Evolutionary conservation across 2,797 vertebrate genomes (phyloP).

Genomic region (Harpagifer antarcticus): DNA sequence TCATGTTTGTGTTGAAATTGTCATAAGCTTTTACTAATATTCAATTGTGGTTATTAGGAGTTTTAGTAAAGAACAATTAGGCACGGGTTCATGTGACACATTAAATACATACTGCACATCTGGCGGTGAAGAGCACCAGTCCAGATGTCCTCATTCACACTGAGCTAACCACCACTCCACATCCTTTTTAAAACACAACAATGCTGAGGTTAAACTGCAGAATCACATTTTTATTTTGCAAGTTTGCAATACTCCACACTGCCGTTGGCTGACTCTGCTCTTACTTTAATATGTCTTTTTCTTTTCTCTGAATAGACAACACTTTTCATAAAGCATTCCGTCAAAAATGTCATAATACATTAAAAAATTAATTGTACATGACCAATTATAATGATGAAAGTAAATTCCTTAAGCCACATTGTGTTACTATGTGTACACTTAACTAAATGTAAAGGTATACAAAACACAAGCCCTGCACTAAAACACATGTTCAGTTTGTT

Average conservation of each 20-base stretch:
- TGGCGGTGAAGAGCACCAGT: constrained; percentile 64
- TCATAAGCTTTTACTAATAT: constrained; percentile 41
- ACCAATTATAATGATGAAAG: constrained; percentile 4
- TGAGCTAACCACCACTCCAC: constrained; percentile 63
- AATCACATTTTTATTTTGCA: constrained; percentile 58
- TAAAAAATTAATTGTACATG: constrained; percentile 18
- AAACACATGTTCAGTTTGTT: constrained; percentile 34
- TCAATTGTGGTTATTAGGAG: constrained; percentile 51
- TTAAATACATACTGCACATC: constrained; percentile 46
- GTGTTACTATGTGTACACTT: neutral
- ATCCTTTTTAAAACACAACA: constrained; percentile 75
- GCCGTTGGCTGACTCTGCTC: constrained; percentile 46
- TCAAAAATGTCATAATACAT: constrained; percentile 15
- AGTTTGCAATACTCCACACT: constrained; percentile 52
- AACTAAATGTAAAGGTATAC: neutral
- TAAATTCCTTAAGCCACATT: neutral
- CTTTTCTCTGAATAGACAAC: constrained; percentile 25
- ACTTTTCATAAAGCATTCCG: constrained; percentile 9
- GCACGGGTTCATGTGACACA: constrained; percentile 24
- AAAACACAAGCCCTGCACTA: constrained; percentile 7
- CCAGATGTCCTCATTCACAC: constrained; percentile 60
- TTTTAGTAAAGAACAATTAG: constrained; percentile 26
- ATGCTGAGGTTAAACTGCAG: constrained; percentile 58
- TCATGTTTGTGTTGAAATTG: constrained; percentile 43
- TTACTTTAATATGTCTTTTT: constrained; percentile 11